Base-by-base conservation (phyloP, 2,797 vertebrate genomes). In the Hirundo rustica region DNA sequence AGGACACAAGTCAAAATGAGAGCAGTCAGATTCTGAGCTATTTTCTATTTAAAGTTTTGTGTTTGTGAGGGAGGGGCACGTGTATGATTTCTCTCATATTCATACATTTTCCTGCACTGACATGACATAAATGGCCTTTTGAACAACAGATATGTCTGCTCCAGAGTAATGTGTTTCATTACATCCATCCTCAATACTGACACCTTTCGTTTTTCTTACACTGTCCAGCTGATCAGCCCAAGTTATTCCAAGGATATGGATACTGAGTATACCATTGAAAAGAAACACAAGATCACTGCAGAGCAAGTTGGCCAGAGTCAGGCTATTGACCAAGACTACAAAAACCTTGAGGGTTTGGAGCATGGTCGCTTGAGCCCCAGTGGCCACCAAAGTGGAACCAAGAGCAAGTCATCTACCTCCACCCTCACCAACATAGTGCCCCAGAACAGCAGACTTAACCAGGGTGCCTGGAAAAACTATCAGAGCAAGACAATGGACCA, bases 381-480 rank as follows among this genome's bases (percentile, higher is more conserved):
- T 32, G 21, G 34, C 13, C 55, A 74, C 13, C 15, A 8, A 15
- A 2, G 16, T 11, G 6, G 10, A 23, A 64, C 0, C 32, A 40
- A 44, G 0, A 32, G 13, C 26, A 36, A 6, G 27, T 7, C 3
- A 1, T 10, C 73, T 4, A 40, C 57, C 14, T 50, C 21, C 57
- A 75, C 57, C 13, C 45, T 75, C 29, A 75, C 73, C 73, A 75
- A 50, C 6, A 4, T 6, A 13, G 45, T 62, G 45, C 45, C 73
- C 8, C 57, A 40, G 8, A 1, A 58, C 1, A 27, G 4, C 2
- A 8, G 0, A 7, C 34, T 81, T 32, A 27, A 25, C 25, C 1
- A 1, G 0, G 36, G n/a, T n/a, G 10, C 1, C 0, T 68, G 54
- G 77, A 17, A 3, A 0, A 0, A 0, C 2, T 70, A 70, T 0